Base-by-base conservation (phyloP, 2,113 vertebrate species). In the Arvicanthis niloticus region DNA sequence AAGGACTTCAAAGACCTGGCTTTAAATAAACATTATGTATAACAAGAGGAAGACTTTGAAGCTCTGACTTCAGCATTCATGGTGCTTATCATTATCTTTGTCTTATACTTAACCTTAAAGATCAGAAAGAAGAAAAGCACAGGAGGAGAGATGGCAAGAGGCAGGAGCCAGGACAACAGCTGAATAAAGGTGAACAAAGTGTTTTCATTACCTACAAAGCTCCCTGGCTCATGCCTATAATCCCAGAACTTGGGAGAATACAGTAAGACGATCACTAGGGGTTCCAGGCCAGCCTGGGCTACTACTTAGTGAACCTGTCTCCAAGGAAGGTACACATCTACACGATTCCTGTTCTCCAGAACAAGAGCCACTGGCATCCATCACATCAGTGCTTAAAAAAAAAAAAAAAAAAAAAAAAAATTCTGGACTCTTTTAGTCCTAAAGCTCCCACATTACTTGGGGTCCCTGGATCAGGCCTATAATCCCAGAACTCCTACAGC, bases 41-140 rank as follows among this genome's bases (percentile, higher is more conserved):
- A 88, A 48, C 37, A 81, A 24, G 51, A 89, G 12, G 29, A 92
- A 93, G 84, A 81, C 34, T 75, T 40, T 58, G 51, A 94, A 88
- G 80, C 16, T 45, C 58, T 80, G 67, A 81, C 29, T 88, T 77
- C 70, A 80, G n/a, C 72, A 93, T 92, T 96, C 96, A 81, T 91
- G 84, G 29, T 93, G 56, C 40, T 77, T 45, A 95, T 91, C 85
- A 72, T 5, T 91, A 75, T 21, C 65, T 91, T 29, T 84, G 4
- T 7, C 53, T 88, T 93, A 89, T 0, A 94, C n/a, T 86, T 80
- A 87, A 84, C 51, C 70, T 80, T 78, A 67, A 53, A 26, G 3
- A 60, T 80, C 40, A 51, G 51, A 88, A 97, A 56, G 4, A 88
- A 78, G 42, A 60, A 86, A 87, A 91, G 37, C 29, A 7, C 7